Percentiles rank a stretch among this genome's conserved stretches.
Evolutionary conservation across 2,797 vertebrate genomes (phyloP).

Genomic region (Malacoctenus gilli): DNA sequence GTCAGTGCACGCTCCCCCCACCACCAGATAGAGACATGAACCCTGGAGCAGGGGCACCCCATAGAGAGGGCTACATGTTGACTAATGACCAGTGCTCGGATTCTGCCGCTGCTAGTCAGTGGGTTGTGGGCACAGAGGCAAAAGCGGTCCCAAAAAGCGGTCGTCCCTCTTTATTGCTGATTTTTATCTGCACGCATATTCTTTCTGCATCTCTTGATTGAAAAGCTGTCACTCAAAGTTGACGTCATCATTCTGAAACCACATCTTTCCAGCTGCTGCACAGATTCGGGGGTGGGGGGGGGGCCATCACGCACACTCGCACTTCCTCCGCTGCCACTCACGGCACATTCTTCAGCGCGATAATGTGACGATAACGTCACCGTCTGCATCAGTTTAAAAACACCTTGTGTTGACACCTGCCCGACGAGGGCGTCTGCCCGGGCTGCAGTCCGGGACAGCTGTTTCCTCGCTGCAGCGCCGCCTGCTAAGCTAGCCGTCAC

Average conservation of each 20-base stretch:
- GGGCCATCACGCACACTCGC: constrained; percentile 4
- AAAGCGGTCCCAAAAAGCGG: not conserved
- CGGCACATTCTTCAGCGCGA: constrained; percentile 24
- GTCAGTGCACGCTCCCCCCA: constrained; percentile 12
- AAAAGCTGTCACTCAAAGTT: not conserved
- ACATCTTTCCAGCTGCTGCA: not conserved
- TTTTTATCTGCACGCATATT: not conserved
- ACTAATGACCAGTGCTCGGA: constrained; percentile 51
- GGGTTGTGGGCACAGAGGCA: constrained; percentile 8
- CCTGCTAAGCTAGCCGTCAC: constrained; percentile 1
- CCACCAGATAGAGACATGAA: constrained; percentile 45
- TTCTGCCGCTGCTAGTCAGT: constrained; percentile 16
- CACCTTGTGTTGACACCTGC: constrained; percentile 28
- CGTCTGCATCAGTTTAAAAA: constrained; percentile 41
- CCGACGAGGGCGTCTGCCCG: constrained; percentile 12
- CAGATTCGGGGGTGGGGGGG: no score
- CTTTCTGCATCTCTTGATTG: no score
- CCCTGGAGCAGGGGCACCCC: constrained; percentile 31
- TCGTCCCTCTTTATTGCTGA: not conserved
- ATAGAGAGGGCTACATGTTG: constrained; percentile 39
- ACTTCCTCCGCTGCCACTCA: constrained; percentile 29
- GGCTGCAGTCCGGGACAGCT: constrained; percentile 7
- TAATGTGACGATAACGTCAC: constrained; percentile 25
- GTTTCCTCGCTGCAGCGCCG: not conserved
- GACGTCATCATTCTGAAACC: not conserved